A percentile compares a stretch with the other conserved stretches of the same genome.
These are phyloP conservation scores for Luperina nickerlii DNA, from an alignment of 2,888 invertebrate species.

Conservation along the genomic window DNA sequence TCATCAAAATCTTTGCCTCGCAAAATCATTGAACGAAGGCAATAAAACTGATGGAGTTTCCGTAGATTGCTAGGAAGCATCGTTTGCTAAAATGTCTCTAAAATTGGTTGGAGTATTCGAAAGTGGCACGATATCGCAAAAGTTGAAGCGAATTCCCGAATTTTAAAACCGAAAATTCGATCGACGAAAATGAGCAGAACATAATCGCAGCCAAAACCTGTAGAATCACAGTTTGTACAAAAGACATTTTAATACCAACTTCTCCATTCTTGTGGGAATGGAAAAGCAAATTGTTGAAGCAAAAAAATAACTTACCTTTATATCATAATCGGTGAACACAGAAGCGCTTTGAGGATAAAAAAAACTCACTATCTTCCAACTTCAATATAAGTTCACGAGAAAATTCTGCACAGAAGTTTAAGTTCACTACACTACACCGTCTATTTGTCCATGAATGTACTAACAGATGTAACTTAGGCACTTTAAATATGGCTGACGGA, in stretches of 20 bases:
- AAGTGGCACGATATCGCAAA: constrained; percentile 16
- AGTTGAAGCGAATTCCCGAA: constrained; percentile 4
- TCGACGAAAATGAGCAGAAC: constrained; percentile 20
- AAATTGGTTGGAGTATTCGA: constrained; percentile 22
- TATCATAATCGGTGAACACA: constrained; percentile 79
- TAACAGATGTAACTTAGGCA: constrained; percentile 62
- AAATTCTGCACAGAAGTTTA: constrained; percentile 60
- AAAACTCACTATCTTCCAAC: constrained; percentile 72
- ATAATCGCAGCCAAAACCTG: constrained; percentile 28
- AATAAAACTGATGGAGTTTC: not conserved
- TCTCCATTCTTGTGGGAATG: constrained; percentile 26
- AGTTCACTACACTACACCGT: constrained; percentile 67
- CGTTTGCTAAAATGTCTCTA: constrained; percentile 4
- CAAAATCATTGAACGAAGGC: constrained; percentile 24
- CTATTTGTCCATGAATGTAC: constrained; percentile 51
- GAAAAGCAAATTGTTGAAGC: constrained; percentile 22
- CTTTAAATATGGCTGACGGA: constrained; percentile 58
- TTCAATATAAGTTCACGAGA: constrained; percentile 67
- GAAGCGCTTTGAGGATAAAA: constrained; percentile 73
- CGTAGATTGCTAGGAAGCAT: constrained; percentile 7
- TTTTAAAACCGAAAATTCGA: constrained; percentile 16
- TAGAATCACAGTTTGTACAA: constrained; percentile 32
- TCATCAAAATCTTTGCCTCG: constrained; percentile 43
- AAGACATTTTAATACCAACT: constrained; percentile 26
- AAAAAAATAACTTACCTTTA: constrained; percentile 80